Base-by-base conservation (phyloP, 2,113 vertebrate species). In the Calcarius ornatus region DNA sequence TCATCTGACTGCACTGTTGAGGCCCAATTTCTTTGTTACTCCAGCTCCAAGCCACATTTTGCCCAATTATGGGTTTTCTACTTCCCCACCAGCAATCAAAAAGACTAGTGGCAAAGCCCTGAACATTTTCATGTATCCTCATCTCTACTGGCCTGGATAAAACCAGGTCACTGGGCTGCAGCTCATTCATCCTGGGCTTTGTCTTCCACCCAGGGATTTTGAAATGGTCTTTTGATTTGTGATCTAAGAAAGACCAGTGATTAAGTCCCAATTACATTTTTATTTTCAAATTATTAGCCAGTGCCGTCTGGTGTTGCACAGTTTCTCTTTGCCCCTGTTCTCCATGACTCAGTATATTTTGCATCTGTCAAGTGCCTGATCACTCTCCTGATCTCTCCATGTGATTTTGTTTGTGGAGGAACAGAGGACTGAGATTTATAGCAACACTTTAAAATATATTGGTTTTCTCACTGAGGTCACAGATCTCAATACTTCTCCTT, bases 281-380 rank as follows among this genome's bases (percentile, higher is more conserved):
- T 69, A 38, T 82, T 86, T 73, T 76, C 38, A 54, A 69, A 85
- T 38, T 38, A 91, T 63, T 54, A 88, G 45, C 50, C 37, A 64
- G 28, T 13, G 5, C 45, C 0, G 0, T 64, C 86, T 92, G 79
- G 42, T 61, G 48, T 69, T 87, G 64, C 38, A 59, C 13, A 81
- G 33, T 73, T 94, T 90, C 61, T 83, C 75, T 65, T 81, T 90
- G 54, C 35, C 70, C 38, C 54, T 70, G 42, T 17, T 90, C 78
- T 71, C 37, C 8, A 11, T 91, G 78, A 82, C 30, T 85, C 71
- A 56, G 33, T 54, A 12, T 64, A 57, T 88, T 95, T 80, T 81
- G 81, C 50, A 65, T 77, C n/a, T 56, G 23, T 19, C 1, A 4
- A 61, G 53, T 27, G n/a, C 45, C 64, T 73, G 81, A 38, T 65